Base-by-base conservation (phyloP, 2,797 vertebrate species). In the Sternotherus odoratus region DNA sequence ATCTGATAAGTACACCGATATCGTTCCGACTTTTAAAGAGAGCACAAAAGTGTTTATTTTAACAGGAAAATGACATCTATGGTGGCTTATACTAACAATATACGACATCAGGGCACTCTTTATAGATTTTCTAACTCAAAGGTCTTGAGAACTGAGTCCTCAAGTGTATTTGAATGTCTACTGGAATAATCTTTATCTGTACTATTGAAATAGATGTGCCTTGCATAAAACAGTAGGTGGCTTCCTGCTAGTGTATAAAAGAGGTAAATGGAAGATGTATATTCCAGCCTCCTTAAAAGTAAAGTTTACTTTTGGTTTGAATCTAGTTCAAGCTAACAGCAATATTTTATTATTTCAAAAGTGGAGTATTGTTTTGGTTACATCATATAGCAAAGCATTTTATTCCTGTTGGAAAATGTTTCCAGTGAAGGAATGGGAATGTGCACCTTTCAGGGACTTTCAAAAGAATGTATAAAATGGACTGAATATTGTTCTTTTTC, bases 31-130 rank as follows among this genome's bases (percentile, higher is more conserved):
- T 94, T 91, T 94, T 89, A 95, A 93, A 66, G 5, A 77, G 28
- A 69, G 23, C 49, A 86, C 43, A 21, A 57, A 92, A 78, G 36
- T 87, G 51, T 96, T 96, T 87, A 88, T 94, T 97, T 96, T 77
- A 86, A 87, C 57, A 83, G 82, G 49, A 72, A 88, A 92, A 72
- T 75, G 78, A 46, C 13, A 87, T 23, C 85, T 83, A 1, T 2
- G 4, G 8, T 39, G 56, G 24, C 43, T 96, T 94, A 66, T 49
- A 21, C 39, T 92, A 85, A 94, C 88, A 92, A 39, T 19, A 7
- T 51, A 78, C 86, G 83, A 89, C 87, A 92, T 82, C 82, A 39
- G 85, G 60, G 57, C 28, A 86, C 53, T 63, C n/a, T 89, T 77
- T 80, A 56, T 36, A 66, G 63, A 95, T 97, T 97, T 96, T 77